Base-by-base conservation (phyloP, 23 tunicate species). In the Oikopleura vanhoeffeni region DNA sequence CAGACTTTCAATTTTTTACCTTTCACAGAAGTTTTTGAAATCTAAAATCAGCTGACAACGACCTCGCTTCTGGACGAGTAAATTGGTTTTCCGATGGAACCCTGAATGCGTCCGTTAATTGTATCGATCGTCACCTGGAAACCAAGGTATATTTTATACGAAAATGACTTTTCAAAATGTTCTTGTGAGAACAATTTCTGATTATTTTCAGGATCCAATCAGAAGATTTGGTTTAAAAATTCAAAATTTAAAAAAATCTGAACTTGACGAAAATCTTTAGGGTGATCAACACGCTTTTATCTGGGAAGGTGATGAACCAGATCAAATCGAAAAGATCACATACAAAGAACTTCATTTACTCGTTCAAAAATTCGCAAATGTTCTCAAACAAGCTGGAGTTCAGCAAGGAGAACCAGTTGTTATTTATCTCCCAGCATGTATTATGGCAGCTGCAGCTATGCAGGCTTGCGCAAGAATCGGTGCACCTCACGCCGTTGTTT, bases 301-400 rank as follows among this genome's bases (percentile, higher is more conserved):
- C 38, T 94, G 98, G 98, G 98, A 94, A 57, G 91, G 91, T 67
- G 98, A 94, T 85, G 96, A 94, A 41, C 98, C 91, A 0, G 88
- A 87, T 41, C 85, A 88, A 76, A 84, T 87, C 36, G 98, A 90
- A 79, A 41, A 41, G 24, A 87, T 94, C n/a, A 84, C 98, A 1
- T 94, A 90, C 76, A 83, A 86, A 42, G 49, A 88, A 49, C 87
- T 94, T 36, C 86, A 85, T 40, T 87, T 64, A 0, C 83, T 90
- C 86, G 90, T 87, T 8, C 86, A 91, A 71, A 84, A 79, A 49
- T 60, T 94, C 35, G 88, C 96, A 0, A 94, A 94, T 83, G 83
- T 77, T 41, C 83, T 94, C 84, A 83, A 41, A 30, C 41, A 87
- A 32, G 40, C 76, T 57, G 95, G 91, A n/a, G 91, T 94, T 1